A percentile compares a stretch with the other conserved stretches of the same genome.
These are phyloP conservation scores for Sakesphorus luctuosus DNA, from an alignment of 2,113 vertebrate species.

Conservation along the genomic window DNA sequence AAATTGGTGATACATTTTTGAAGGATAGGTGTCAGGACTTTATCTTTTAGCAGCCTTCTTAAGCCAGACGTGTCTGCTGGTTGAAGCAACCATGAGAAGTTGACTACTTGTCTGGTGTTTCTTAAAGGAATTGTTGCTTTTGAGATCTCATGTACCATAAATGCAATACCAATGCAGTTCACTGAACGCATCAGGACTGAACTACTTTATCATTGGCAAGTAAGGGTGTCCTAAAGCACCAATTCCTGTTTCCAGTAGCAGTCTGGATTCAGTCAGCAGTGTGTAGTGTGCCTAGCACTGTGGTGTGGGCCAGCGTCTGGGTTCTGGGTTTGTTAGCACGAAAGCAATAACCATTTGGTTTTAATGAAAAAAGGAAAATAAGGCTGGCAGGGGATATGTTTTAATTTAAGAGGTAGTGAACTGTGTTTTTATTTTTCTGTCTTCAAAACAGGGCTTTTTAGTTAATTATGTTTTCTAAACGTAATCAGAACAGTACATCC, in stretches of 20 bases:
- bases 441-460: slow-evolving; percentile 25
- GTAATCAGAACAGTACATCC: not conserved
- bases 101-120: not conserved
- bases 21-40: not conserved
- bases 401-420: not conserved
- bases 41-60: not conserved
- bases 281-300: not conserved
- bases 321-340: not conserved
- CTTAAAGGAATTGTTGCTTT: not conserved
- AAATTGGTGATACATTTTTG: not conserved
- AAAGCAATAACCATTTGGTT: not conserved
- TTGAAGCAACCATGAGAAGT: not conserved
- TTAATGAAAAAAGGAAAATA: slow-evolving; percentile 17
- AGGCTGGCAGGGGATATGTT: not conserved
- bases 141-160: not conserved
- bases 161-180: not conserved
- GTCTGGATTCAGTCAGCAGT: not conserved
- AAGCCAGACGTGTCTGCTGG: not conserved
- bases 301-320: not conserved
- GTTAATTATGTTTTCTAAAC: slow-evolving; percentile 10
- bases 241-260: not conserved
- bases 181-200: not conserved
- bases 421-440: slow-evolving; percentile 12
- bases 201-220: not conserved
- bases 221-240: not conserved